Base-by-base conservation (phyloP, 2,797 vertebrate species). In the Trachurus trachurus region DNA sequence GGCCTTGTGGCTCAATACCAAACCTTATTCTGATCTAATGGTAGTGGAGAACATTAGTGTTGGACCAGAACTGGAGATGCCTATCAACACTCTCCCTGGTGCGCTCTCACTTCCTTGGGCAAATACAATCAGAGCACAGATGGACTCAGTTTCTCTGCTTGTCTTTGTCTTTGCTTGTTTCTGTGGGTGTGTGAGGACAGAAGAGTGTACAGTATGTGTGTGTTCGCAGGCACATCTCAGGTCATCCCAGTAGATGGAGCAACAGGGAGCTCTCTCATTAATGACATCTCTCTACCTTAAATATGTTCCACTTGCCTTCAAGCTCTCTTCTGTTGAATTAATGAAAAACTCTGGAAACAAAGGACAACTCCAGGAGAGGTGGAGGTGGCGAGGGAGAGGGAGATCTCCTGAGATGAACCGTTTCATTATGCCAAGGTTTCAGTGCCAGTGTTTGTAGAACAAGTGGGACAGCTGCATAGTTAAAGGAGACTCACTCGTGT, bases 101-200 rank as follows among this genome's bases (percentile, higher is more conserved):
- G 74, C 2, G 29, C 71, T 66, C 69, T 86, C 74, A 77, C 73
- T 82, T 90, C 84, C 73, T 71, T 77, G 74, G 80, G 84, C 80
- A 90, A 91, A 92, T 89, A 42, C 78, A 87, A 78, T 92, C 76
- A 82, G 66, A 74, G 75, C 83, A 78, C 52, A 80, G 78, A 66
- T 1, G 39, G 79, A 76, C 63, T 85, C 65, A 37, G 73, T 70
- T 78, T 80, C 63, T 80, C 37, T 76, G 45, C 13, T 34, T 57
- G 54, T 59, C 19, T 76, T 73, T 66, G 56, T 74, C 61, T 83
- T 66, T 76, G 76, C 39, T 31, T 58, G 29, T 62, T 21, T 71
- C 77, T 80, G 73, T 73, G 64, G 19, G 68, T 73, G 76, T 68
- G 64, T 54, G 52, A 40, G 26, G 26, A n/a, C n/a, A n/a, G n/a